These are phyloP conservation scores for Boloria selene DNA, from an alignment of 2,888 invertebrate species.

Conservation along the genomic window DNA sequence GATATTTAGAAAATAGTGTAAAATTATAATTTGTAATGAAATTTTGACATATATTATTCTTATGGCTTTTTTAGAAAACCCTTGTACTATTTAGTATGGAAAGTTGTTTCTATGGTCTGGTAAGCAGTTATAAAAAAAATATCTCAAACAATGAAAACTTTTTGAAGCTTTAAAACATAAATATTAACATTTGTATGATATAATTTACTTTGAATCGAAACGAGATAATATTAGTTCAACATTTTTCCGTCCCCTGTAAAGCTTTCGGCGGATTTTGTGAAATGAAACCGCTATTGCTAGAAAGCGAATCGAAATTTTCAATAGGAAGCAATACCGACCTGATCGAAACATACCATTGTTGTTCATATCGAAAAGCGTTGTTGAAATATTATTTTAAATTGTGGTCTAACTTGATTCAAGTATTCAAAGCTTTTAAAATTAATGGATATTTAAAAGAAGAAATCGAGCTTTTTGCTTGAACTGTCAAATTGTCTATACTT, in stretches of 20 bases:
- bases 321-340: conserved; percentile 31
- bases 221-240: not conserved
- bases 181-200: too few relatives aligned
- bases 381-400: conserved; percentile 7
- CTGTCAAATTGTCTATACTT: too few relatives aligned
- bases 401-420: not conserved
- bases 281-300: conserved; percentile 27
- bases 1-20: not conserved
- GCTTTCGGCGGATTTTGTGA: conserved; percentile 21
- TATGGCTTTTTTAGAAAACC: not conserved
- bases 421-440: too few relatives aligned
- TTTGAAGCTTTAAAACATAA: too few relatives aligned
- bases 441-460: not conserved
- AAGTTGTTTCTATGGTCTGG: not conserved
- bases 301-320: conserved; percentile 28
- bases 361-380: conserved; percentile 15
- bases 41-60: not conserved
- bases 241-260: conserved; percentile 6
- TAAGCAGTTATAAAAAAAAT: not conserved
- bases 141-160: too few relatives aligned
- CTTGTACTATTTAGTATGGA: not conserved
- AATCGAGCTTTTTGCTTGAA: too few relatives aligned
- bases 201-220: not conserved
- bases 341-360: conserved; percentile 23
- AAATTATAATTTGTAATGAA: not conserved